Evolutionary conservation across 2,113 vertebrate species (phyloP), one percentile per base, ranked within the genome.

Genomic region (Megaleporinus macrocephalus): DNA sequence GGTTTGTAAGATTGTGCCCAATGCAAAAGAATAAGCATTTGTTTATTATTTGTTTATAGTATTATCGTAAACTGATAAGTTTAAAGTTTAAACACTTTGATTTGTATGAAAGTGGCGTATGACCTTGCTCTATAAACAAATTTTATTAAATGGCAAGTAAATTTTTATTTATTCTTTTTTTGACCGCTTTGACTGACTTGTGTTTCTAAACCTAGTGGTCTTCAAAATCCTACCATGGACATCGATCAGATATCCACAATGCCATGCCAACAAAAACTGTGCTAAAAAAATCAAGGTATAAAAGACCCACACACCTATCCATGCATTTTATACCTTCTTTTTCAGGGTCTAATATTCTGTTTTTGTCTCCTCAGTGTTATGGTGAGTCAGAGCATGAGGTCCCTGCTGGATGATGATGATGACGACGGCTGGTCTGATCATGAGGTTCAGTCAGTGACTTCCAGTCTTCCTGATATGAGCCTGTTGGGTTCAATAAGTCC

Each of bases 401-500:
- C 66, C 61, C 77, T 51, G 1, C 59, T 79, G 61, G 86, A 83
- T 5, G 79, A 78, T 59, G 81, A 84, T 22, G 86, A 83, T 5
- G 79, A 78, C 47, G 81, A 87, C 11, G 82, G 84, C 24, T 53
- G 55, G 13, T 89, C 82, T 6, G 88, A 92, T 57, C 20, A 53
- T 11, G 91, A 92, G 11, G 70, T 74, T 0, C 73, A 80, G 3
- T 89, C 87, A 0, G 73, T 89, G 73, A 86, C 87, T 73, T 72
- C 47, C 68, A 85, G 85, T 81, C 65, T 87, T 78, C 83, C 87
- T 26, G 79, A 85, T 49, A 78, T 85, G 26, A 90, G 86, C 41
- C 68, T 83, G 27, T 82, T 85, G 1, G 74, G 36, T n/a, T 88
- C 88, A 0, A 70, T 80, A 0, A 68, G 44, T 41, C 76, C 80